Evolutionary conservation across 1,140 invertebrate genomes (phyloP).

Genomic region (Liolophura sinensis): DNA sequence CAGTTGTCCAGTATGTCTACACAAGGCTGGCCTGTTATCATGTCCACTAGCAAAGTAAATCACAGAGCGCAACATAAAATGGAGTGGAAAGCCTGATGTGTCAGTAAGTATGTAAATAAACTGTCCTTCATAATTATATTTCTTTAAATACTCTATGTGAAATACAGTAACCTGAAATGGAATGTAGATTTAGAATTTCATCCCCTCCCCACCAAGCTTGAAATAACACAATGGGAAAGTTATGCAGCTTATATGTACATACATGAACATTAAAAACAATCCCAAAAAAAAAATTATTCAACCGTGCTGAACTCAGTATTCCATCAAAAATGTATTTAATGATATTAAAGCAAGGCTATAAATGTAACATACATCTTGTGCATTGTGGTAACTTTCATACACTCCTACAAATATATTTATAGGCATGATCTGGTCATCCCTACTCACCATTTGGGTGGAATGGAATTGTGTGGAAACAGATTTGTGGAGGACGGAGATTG

Average conservation of each 20-base stretch:
- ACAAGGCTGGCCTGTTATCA: constrained; percentile 49
- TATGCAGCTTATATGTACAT: too few relatives aligned
- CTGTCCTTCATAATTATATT: neutral
- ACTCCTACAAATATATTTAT: neutral
- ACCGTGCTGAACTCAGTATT: too few relatives aligned
- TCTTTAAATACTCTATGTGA: neutral
- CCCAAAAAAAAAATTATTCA: too few relatives aligned
- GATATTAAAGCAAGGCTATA: neutral
- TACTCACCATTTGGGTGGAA: constrained; percentile 57
- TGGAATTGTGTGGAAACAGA: constrained; percentile 55
- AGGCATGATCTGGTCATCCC: too few relatives aligned
- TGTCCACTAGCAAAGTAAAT: constrained; percentile 46
- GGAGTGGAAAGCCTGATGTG: neutral
- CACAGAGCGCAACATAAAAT: neutral
- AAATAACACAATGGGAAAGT: neutral
- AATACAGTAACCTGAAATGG: neutral
- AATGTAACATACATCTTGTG: neutral
- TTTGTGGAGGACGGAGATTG: constrained; percentile 43
- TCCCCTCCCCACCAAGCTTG: neutral
- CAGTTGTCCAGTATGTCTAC: constrained; percentile 49
- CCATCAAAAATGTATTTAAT: too few relatives aligned
- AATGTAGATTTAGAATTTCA: neutral
- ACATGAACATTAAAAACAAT: too few relatives aligned
- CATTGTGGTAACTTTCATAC: neutral
- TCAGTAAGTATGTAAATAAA: neutral